phyloP scores from a whole-genome alignment of 2,113 vertebrate species.

The Mohoua ochrocephala region DNA sequence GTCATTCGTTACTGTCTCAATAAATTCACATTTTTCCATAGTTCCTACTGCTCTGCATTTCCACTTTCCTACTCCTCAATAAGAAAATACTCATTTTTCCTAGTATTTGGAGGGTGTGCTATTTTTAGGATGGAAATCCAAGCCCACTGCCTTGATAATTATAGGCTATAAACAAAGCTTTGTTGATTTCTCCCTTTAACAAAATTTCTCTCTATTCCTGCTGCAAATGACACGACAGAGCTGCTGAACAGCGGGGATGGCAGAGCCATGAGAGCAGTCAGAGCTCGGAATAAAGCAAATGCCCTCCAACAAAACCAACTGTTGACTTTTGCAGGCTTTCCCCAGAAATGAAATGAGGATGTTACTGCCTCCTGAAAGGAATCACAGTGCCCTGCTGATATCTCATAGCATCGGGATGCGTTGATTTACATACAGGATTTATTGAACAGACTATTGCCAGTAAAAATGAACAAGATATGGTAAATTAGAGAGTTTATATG shows the following conservation, averaged over 20 bases:
- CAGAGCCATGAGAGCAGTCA: neutral
- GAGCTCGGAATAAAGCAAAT: neutral
- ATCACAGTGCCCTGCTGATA: conserved; percentile 4
- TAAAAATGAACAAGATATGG: neutral
- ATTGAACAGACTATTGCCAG: neutral
- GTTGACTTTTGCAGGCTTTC: neutral
- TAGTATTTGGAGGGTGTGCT: neutral
- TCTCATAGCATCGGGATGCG: neutral
- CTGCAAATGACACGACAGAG: neutral
- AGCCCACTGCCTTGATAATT: neutral
- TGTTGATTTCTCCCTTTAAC: neutral
- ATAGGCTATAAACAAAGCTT: neutral
- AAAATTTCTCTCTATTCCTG: neutral
- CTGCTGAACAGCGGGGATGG: neutral
- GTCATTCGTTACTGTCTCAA: neutral
- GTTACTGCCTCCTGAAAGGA: neutral
- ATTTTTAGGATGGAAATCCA: conserved; percentile 15
- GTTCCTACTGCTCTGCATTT: neutral
- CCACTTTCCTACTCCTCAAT: neutral
- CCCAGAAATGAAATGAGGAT: neutral
- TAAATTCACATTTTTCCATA: neutral
- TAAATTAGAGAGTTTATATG: neutral
- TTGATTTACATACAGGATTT: neutral
- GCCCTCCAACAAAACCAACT: neutral
- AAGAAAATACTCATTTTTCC: neutral